Evolutionary conservation across 2,888 invertebrate species (phyloP).

Genomic region (Plebejus anna): DNA sequence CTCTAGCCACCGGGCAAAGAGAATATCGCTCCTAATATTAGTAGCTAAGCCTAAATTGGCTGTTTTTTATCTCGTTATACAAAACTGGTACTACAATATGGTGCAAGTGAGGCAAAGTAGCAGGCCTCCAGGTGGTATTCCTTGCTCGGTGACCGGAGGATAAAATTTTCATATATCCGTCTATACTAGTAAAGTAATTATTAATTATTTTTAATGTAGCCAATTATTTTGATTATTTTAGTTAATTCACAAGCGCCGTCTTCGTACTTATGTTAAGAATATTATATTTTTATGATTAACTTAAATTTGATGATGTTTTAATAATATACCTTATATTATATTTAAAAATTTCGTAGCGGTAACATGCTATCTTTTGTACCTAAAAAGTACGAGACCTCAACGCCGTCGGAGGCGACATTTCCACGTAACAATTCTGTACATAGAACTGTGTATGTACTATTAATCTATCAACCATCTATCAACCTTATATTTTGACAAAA

Average conservation of each 20-base stretch:
- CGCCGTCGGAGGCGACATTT: not conserved
- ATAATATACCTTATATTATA: not conserved
- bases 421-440: not conserved
- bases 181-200: constrained; percentile 25
- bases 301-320: not conserved
- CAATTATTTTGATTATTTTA: constrained; percentile 28
- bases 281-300: constrained; percentile 27
- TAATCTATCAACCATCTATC: not conserved
- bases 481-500: not conserved
- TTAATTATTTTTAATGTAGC: constrained; percentile 26
- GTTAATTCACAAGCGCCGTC: constrained; percentile 34
- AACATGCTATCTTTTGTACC: not conserved
- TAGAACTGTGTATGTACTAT: constrained; percentile 11
- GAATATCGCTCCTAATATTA: not conserved
- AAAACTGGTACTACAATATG: not conserved
- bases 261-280: constrained; percentile 39
- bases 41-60: not conserved
- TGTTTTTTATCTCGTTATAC: not conserved
- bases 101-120: not conserved
- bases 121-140: not conserved
- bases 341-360: not conserved
- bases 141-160: not conserved
- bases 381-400: constrained; percentile 4
- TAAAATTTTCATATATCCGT: constrained; percentile 23
- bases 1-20: not conserved